These are phyloP conservation scores for Bubo blakistoni DNA, from an alignment of 2,113 vertebrate species.

Conservation along the genomic window DNA sequence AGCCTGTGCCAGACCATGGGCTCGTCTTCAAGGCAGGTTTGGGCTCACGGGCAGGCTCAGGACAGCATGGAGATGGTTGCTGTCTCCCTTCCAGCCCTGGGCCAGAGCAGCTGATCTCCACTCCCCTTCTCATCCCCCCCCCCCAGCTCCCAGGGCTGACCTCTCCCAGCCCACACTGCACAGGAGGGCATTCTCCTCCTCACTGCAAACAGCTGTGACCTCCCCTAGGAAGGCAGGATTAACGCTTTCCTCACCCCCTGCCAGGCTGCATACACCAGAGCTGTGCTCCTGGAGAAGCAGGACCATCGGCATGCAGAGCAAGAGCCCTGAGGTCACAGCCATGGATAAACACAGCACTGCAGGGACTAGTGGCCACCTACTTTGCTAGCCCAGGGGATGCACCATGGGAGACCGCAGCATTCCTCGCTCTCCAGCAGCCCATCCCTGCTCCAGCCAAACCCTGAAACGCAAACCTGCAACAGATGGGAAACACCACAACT, in stretches of 20 bases:
- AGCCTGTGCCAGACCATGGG: background rate
- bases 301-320: background rate
- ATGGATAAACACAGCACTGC: background rate
- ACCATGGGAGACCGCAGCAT: background rate
- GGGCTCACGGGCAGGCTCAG: background rate
- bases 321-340: background rate
- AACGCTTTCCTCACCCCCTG: background rate
- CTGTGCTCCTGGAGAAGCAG: fast-evolving
- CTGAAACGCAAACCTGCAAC: background rate
- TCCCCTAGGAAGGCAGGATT: background rate
- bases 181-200: conserved; percentile 50
- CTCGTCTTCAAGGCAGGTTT: background rate
- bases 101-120: background rate
- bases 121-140: background rate
- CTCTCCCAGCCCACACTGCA: conserved; percentile 13
- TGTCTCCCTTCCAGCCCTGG: background rate
- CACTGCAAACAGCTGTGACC: background rate
- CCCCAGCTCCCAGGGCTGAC: background rate
- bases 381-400: background rate
- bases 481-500: background rate
- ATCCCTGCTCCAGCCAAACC: background rate
- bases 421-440: background rate
- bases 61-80: background rate
- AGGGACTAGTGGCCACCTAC: background rate
- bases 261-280: background rate